Base-by-base conservation (phyloP, 2,113 vertebrate species). In the Hemichromis elongatus region DNA sequence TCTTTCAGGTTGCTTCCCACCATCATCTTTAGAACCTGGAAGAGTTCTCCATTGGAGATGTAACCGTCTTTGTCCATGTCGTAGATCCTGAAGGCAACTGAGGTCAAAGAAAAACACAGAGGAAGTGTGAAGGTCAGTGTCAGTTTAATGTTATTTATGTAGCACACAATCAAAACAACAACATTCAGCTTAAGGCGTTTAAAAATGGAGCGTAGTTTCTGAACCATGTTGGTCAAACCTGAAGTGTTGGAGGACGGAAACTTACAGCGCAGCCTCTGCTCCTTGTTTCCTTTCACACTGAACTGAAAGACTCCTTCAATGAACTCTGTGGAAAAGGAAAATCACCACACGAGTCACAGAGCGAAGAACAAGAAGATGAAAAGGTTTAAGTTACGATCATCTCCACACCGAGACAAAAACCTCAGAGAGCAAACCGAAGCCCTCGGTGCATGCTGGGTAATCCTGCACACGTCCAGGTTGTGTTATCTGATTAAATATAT, bases 11-110 rank as follows among this genome's bases (percentile, higher is more conserved):
- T 99, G 97, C 97, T 98, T 92, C 98, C 98, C 84, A 99, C 98
- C 98, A 99, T 99, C 98, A 98, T 98, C 96, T 99, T 99, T 92
- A 99, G 95, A 90, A 99, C 98, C 95, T 99, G 98, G 96, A 99
- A 99, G 89, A 99, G 98, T 91, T 99, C 98, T 7, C 98, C 98
- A 14, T 99, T 99, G 93, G 98, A 99, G 94, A 99, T 99, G 93
- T 97, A 99, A 35, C 98, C 98, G 28, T 99, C 98, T 93, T 99
- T 99, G 96, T 99, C 98, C 98, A 99, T 98, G 91, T 99, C 98
- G n/a, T 99, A 99, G 95, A 99, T 99, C 90, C 98, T 96, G 88
- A 99, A 99, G 91, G 98, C 98, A 90, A 99, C 98, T 99, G 92
- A 12, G 78, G 40, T 1, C 57, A 53, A 10, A 42, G 28, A 28